A percentile compares a stretch with the other conserved stretches of the same genome.
These are phyloP conservation scores for Sinelater perroti DNA, from an alignment of 2,888 invertebrate genomes.

Conservation along the genomic window DNA sequence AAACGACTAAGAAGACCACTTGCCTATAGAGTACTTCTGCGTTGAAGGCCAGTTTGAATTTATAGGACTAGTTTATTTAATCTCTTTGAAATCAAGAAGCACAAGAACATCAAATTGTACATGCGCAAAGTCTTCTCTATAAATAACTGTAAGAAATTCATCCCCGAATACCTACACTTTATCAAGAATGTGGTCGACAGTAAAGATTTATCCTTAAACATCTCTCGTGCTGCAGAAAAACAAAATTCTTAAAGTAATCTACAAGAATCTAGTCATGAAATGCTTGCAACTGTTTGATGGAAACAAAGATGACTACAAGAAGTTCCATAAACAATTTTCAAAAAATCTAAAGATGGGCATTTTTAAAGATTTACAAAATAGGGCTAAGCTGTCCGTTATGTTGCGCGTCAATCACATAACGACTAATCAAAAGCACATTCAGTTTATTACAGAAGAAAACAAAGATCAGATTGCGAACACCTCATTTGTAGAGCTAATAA, in stretches of 20 bases:
- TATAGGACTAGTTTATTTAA: slow-evolving; percentile 96
- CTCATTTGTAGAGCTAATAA: slow-evolving; percentile 96
- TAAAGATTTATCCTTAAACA: slow-evolving; percentile 97
- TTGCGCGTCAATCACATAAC: slow-evolving; percentile 97
- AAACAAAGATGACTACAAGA: slow-evolving; percentile 97
- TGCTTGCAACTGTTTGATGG: slow-evolving; percentile 97
- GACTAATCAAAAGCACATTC: slow-evolving; percentile 97
- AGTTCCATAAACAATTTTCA: slow-evolving; percentile 97
- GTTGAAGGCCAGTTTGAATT: slow-evolving; percentile 95
- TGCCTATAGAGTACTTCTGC: slow-evolving; percentile 95
- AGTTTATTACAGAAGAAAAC: slow-evolving; percentile 97
- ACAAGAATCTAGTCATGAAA: slow-evolving; percentile 99
- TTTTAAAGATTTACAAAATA: slow-evolving; percentile 95
- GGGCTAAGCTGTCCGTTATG: slow-evolving; percentile 82
- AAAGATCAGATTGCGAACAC: slow-evolving; percentile 86
- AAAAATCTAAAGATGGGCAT: slow-evolving; percentile 98
- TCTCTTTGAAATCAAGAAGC: slow-evolving; percentile 97
- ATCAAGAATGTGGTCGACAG: slow-evolving; percentile 98
- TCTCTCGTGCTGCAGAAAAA: slow-evolving; percentile 99
- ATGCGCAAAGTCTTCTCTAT: slow-evolving; percentile 99
- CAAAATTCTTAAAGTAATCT: slow-evolving; percentile 98
- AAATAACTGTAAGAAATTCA: slow-evolving; percentile 99
- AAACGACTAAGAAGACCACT: slow-evolving; percentile 98
- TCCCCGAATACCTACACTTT: slow-evolving; percentile 97
- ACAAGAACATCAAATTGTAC: slow-evolving; percentile 97